Evolutionary conservation across 1,140 invertebrate species (phyloP), one percentile per base, ranked within the genome.

Genomic region (Frieseomelitta varia): DNA sequence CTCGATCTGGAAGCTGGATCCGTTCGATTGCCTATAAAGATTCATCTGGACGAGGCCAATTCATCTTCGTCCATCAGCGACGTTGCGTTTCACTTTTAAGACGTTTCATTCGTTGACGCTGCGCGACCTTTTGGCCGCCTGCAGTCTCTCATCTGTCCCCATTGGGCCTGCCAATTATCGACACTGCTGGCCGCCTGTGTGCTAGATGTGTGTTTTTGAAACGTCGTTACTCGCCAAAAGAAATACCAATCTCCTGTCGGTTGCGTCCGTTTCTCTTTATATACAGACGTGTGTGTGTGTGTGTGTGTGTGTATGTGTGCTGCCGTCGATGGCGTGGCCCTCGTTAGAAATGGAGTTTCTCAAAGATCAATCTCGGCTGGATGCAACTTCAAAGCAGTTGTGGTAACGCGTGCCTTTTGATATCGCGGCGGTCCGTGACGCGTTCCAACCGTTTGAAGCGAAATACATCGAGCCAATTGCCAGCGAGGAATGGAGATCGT

Each of bases 331-430:
- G 82, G 77, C 68, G 77, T 80, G 58, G 78, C 55, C 55, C 79
- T 87, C 79, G 79, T 87, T 79, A 82, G 76, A 86, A 86, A 85
- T 82, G 55, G 81, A 84, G 55, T 86, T 86, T 78, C 85, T 84
- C 81, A 63, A 78, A 81, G 74, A 87, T 87, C 86, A 81, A 87
- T 87, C 79, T 85, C 74, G 47, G 47, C n/a, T 82, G 76, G 69
- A 82, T 65, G 76, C 65, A 30, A 63, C 83, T 27, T 87, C 78
- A 87, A 86, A 86, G 75, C 81, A 39, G 27, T 55, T 55, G 75
- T 77, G 74, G 81, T 24, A 51, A 79, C 69, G 76, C 67, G 56
- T 56, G 76, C 73, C 72, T 74, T 84, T 87, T 87, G 65, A 81
- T 77, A 65, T 68, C 67, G 72, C 39, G 81, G 77, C 47, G n/a